Base-by-base conservation (phyloP, 2,888 invertebrate species). In the Coronaproctus castanopsis region DNA sequence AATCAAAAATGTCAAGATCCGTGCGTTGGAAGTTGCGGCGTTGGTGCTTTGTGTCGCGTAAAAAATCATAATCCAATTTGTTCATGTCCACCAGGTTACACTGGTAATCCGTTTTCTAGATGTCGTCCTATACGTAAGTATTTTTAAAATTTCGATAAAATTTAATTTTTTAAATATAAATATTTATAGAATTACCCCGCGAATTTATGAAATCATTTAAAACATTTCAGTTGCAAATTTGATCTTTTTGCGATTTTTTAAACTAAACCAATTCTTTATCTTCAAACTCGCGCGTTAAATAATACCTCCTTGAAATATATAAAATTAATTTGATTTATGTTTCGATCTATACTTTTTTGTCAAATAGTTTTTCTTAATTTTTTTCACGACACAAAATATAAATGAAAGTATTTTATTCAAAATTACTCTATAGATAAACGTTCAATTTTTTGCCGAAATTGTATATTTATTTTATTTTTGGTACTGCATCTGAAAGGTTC, bases 1-100 rank as follows among this genome's bases (percentile, higher is more conserved):
- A 74, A 73, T 62, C 76, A 74, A 51, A 77, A 77, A 66, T 80
- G 80, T 66, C 69, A 71, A 61, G 75, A 79, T 68, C 78, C 79
- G 24, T 80, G 79, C 62, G 75, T 76, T 2, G 78, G 77, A 61
- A 75, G 76, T 18, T 79, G 75, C 64, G 76, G 74, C 1, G 64
- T 67, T 5, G 72, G 73, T 62, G 73, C 75, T 3, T 68, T 70
- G 21, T 75, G 75, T 61, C 69, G 65, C 64, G 71, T 69, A 3
- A 63, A 66, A 20, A 67, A 67, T 56, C 69, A 71, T 58, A 64
- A 67, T 57, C 70, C 72, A 2, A 68, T 69, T 24, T 77, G 77
- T 62, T 70, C 69, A 54, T 77, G 77, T 65, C 69, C 70, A 54
- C 66, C 69, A 8, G 72, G 73, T 3, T 75, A 71, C 64, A 70